Base-by-base conservation (phyloP, 35 echinoderm and acorn worm species). In the Apostichopus parvimensis region DNA sequence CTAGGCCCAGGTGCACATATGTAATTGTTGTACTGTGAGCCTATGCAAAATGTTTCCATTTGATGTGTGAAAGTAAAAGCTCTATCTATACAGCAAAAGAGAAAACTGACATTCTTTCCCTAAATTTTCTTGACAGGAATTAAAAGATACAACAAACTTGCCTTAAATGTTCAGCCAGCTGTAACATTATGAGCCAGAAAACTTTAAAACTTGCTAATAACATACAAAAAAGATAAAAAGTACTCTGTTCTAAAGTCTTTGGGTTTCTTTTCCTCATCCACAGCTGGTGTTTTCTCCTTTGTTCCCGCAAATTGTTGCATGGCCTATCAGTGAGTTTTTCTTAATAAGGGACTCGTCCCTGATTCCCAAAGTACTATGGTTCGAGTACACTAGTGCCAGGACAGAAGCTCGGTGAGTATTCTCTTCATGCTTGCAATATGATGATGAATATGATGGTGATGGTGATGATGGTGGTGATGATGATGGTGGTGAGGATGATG, bases 331-430 rank as follows among this genome's bases (percentile, higher is more conserved):
- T 88, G 97, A 98, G 82, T 94, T 80, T 77, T 94, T 98, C 22
- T 81, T 98, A 79, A 86, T 98, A 55, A 56, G 97, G 73, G 97
- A 98, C 68, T 98, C 97, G 18, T 93, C 97, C 4, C 76, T 98
- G 60, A 98, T 98, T 93, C 97, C 97, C n/a, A 98, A 98, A 73
- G 95, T 98, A 20, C 68, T 98, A 13, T 98, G 97, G 97, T 98
- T 98, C 92, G 97, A 98, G 65, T 98, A 98, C 22, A 98, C 97
- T 65, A 94, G 93, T 56, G 94, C 97, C 53, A 87, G 97, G 70
- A 94, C 94, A 78, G 97, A 98, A 89, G 97, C 97, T 13, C 95
- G 97, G 97, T 96, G 57, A 94, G 91, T 87, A 28, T 81, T 8
- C 6, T 22, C 20, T 22, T 1, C 20, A 78, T 24, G 34, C 14